Evolutionary conservation across 2,113 vertebrate species (phyloP).

Genomic region (Myotis brandtii): DNA sequence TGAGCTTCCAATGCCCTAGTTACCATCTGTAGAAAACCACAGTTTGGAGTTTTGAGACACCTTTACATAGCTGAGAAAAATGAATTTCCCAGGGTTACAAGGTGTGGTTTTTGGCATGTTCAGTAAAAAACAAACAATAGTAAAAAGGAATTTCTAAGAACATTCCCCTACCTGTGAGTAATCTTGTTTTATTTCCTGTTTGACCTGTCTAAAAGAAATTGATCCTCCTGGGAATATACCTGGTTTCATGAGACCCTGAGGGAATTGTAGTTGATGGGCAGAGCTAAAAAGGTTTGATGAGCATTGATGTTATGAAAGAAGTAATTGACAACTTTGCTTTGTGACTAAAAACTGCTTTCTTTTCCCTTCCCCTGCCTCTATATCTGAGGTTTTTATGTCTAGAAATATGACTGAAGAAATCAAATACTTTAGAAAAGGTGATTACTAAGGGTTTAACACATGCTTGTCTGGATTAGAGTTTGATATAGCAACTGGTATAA

Average conservation of each 20-base stretch:
- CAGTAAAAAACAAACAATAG: slow-evolving; percentile 14
- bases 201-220: neutral
- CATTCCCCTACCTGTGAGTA: slow-evolving; percentile 24
- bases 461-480: neutral
- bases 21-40: neutral
- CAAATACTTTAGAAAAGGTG: fast-evolving
- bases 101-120: slow-evolving; percentile 55
- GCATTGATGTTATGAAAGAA: neutral
- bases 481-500: neutral
- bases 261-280: neutral
- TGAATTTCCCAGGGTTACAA: slow-evolving; percentile 39
- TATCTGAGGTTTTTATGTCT: neutral
- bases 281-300: neutral
- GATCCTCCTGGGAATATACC: neutral
- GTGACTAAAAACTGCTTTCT: neutral
- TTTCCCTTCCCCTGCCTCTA: neutral
- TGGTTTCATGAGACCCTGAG: neutral
- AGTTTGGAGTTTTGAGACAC: neutral
- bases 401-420: neutral
- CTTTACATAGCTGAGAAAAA: neutral
- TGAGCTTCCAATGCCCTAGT: neutral
- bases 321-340: neutral
- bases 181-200: slow-evolving; percentile 53
- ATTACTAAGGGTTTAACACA: too few relatives aligned
- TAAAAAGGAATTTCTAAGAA: slow-evolving; percentile 68